Conservation (phyloP, 2,888 invertebrate species). For the Drosophila testacea region DNA sequence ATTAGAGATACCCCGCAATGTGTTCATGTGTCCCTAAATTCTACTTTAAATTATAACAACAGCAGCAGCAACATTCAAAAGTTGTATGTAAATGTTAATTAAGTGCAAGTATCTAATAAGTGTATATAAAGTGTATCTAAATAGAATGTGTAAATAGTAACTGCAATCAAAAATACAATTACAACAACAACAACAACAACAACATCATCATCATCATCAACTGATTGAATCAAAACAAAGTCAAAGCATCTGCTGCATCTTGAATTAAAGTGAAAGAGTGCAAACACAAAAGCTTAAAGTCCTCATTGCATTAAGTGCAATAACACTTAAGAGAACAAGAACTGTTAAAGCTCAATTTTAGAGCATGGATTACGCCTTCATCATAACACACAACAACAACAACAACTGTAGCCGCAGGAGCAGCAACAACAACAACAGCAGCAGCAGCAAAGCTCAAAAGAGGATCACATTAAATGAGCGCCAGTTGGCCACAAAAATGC, state of each 20-base stretch:
- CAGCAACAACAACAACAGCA: conserved; percentile 34
- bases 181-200: conserved; percentile 14
- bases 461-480: conserved; percentile 62
- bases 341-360: conserved; percentile 35
- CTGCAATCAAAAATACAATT: conserved; percentile 1
- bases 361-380: conserved; percentile 69
- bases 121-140: conserved; percentile 12
- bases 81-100: conserved; percentile 29
- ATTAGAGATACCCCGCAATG: conserved; percentile 54
- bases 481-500: conserved; percentile 70
- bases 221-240: conserved; percentile 30
- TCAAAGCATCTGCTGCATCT: conserved; percentile 47
- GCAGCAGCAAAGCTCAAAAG: conserved; percentile 38
- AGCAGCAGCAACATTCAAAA: conserved; percentile 15
- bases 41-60: conserved; percentile 22
- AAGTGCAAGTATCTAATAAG: conserved; percentile 13
- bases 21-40: conserved; percentile 36
- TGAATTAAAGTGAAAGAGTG: conserved; percentile 33
- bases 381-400: conserved; percentile 11
- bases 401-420: background rate
- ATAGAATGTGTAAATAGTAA: conserved; percentile 28
- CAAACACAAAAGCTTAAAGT: conserved; percentile 25
- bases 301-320: conserved; percentile 4
- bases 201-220: background rate
- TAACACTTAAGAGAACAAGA: conserved; percentile 29